Conservation (phyloP, 1,140 invertebrate species). For the Aphelenchoides avenae region DNA sequence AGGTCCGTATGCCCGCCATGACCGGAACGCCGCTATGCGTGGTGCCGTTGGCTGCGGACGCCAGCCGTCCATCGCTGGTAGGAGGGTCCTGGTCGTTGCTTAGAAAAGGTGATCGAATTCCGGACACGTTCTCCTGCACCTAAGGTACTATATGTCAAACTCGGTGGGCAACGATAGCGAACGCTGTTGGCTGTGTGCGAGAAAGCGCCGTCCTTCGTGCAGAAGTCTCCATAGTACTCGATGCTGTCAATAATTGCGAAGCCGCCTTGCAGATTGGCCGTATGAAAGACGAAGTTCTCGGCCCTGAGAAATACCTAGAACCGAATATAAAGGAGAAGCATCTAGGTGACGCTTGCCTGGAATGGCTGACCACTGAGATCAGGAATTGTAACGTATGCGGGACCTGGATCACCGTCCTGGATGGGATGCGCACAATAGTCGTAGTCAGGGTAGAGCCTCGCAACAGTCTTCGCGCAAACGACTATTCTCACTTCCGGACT, state of each 20-base stretch:
- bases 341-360: constrained; percentile 33
- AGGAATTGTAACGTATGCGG: constrained; percentile 45
- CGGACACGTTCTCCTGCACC: not conserved
- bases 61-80: not conserved
- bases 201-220: constrained; percentile 17
- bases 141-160: not conserved
- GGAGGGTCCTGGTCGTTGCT: not conserved
- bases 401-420: constrained; percentile 53
- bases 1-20: not conserved
- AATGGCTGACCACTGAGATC: constrained; percentile 47
- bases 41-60: not conserved
- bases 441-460: constrained; percentile 45
- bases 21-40: not conserved
- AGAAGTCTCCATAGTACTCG: constrained; percentile 56
- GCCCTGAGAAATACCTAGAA: constrained; percentile 51
- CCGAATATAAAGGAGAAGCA: not conserved
- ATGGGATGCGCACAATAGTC: constrained; percentile 51
- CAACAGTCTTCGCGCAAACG: constrained; percentile 46
- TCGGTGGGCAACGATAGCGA: not conserved
- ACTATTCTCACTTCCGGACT: constrained; percentile 45
- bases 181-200: constrained; percentile 9
- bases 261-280: constrained; percentile 46
- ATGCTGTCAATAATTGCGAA: constrained; percentile 56
- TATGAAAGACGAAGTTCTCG: constrained; percentile 55
- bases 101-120: not conserved